Evolutionary conservation across 2,888 invertebrate genomes (phyloP).

Genomic region (Phyto melanocephala): DNA sequence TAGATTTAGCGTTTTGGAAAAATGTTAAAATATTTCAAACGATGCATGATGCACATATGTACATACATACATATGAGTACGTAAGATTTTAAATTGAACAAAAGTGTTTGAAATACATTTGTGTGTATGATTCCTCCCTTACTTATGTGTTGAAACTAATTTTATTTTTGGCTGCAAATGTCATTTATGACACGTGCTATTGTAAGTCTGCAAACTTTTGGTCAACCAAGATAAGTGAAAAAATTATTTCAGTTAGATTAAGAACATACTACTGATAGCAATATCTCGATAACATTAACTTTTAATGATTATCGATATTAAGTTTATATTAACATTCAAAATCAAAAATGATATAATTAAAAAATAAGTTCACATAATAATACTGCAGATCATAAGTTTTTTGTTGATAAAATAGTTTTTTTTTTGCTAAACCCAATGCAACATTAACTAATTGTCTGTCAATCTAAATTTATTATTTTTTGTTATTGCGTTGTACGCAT

Average conservation of each 20-base stretch:
- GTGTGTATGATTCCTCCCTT: neutral
- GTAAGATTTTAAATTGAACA: neutral
- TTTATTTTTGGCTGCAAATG: neutral
- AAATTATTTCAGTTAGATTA: slow-evolving; percentile 31
- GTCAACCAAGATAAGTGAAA: slow-evolving; percentile 78
- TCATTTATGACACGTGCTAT: slow-evolving; percentile 58
- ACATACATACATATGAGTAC: no score
- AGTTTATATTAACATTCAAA: neutral
- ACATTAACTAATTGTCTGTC: neutral
- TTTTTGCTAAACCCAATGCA: neutral
- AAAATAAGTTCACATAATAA: neutral
- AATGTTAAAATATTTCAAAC: slow-evolving; percentile 28
- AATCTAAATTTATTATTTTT: neutral
- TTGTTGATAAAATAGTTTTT: neutral
- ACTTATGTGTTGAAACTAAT: neutral
- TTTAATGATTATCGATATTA: slow-evolving; percentile 19
- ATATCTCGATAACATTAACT: slow-evolving; percentile 11
- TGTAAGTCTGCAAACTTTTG: slow-evolving; percentile 77
- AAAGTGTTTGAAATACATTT: neutral
- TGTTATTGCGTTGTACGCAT: neutral
- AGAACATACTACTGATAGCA: neutral
- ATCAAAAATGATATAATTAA: neutral
- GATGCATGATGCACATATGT: neutral
- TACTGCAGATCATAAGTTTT: slow-evolving; percentile 3
- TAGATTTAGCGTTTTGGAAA: slow-evolving; percentile 23